Evolutionary conservation across 2,797 vertebrate species (phyloP), one percentile per base, ranked within the genome.

Genomic region (Cetoscarus ocellatus): DNA sequence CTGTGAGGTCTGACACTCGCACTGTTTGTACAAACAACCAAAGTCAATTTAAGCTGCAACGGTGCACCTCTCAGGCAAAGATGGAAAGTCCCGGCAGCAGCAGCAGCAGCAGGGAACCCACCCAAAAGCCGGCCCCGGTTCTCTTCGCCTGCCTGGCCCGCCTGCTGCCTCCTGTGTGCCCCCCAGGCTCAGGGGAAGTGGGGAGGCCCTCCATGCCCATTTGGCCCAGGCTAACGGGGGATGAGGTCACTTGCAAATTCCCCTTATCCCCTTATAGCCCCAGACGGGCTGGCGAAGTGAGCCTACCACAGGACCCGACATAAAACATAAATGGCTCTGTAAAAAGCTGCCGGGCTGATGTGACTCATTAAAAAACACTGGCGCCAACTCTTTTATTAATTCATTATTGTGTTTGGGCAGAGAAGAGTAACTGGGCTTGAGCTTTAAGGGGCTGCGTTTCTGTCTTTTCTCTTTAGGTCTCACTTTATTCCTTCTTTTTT

Each of bases 331-430:
- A 92, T 90, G 92, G 86, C 88, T 90, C 85, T 90, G 83, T 92
- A 91, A 91, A 93, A 91, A 89, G 87, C 89, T 87, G 87, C 86
- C 53, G 79, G 82, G 86, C 89, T 91, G 92, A 92, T 93, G 93
- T 93, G 94, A 92, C 92, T 95, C 93, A 95, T 95, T 94, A 95
- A 95, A 94, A 92, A 89, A 84, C 78, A 59, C 90, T 91, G 93
- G 93, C 87, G 93, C 93, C 94, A 93, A 92, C 90, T 91, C 81
- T 81, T 93, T 93, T 92, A 94, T 94, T 93, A 94, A 94, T 94
- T 94, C 87, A 91, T 94, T 91, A 92, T 91, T 92, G 90, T 91
- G 90, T 92, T 92, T 87, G 66, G 74, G 83, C 81, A 87, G 83
- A 73, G 59, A 57, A 56, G 75, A 54, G 80, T 80, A 83, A 78